phyloP scores from a whole-genome alignment of 2,797 vertebrate species.

The Somateria mollissima region DNA sequence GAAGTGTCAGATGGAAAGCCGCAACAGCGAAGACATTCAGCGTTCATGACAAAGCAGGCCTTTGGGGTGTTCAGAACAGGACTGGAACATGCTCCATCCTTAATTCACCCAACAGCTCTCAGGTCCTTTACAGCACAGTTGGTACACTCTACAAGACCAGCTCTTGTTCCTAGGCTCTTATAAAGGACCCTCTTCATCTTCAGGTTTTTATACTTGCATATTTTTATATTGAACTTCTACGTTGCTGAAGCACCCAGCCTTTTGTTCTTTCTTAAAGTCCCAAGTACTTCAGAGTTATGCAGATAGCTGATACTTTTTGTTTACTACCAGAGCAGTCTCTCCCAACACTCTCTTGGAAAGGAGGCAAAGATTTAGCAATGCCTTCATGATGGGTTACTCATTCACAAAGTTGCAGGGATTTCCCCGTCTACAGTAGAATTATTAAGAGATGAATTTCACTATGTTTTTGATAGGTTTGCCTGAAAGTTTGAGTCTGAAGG shows the following conservation, averaged over 20 bases:
- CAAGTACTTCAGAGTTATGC: background rate
- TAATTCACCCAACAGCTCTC: slow-evolving; percentile 61
- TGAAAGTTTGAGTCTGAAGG: background rate
- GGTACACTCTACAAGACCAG: slow-evolving; percentile 61
- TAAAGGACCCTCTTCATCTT: slow-evolving; percentile 62
- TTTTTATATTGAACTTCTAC: background rate
- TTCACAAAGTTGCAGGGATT: background rate
- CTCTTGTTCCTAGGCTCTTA: slow-evolving; percentile 54
- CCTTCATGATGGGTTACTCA: background rate
- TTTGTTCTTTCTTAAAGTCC: slow-evolving; percentile 62
- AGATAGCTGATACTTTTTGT: background rate
- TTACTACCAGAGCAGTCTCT: background rate
- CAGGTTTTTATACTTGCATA: background rate
- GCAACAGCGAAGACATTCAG: slow-evolving; percentile 72
- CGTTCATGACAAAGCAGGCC: slow-evolving; percentile 55
- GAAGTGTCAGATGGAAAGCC: slow-evolving; percentile 73
- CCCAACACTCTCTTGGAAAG: background rate
- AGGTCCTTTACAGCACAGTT: slow-evolving; percentile 39
- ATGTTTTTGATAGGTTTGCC: background rate
- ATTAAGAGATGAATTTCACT: background rate
- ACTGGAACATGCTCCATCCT: slow-evolving; percentile 54
- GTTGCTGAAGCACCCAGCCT: background rate
- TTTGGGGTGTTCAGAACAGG: slow-evolving; percentile 53
- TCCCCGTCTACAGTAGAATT: background rate
- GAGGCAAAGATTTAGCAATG: background rate